Conservation (phyloP, 2,888 invertebrate genomes). For the Helobdella robusta region DNA sequence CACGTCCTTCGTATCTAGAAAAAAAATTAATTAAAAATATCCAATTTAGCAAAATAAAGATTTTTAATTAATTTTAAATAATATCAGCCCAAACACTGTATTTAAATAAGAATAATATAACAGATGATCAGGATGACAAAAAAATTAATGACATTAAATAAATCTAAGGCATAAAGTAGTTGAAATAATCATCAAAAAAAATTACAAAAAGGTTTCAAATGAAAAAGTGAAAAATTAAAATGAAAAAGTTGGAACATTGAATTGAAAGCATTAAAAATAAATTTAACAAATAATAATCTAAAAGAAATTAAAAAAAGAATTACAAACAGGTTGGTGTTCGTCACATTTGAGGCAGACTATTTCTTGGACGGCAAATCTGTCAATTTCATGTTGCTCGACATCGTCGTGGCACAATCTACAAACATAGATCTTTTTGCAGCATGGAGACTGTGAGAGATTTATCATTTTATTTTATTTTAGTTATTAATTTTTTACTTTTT, state of each 20-base stretch:
- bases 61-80: too few relatives aligned
- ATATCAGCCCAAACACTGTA: neutral
- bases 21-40: neutral
- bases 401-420: conserved; percentile 86
- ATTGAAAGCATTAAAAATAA: too few relatives aligned
- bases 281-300: neutral
- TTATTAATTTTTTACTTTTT: too few relatives aligned
- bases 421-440: conserved; percentile 76
- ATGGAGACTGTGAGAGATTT: conserved; percentile 64
- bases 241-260: too few relatives aligned
- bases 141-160: conserved; percentile 1
- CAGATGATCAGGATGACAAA: neutral
- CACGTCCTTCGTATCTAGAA: conserved; percentile 19
- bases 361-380: conserved; percentile 71
- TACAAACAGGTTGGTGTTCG: conserved; percentile 57
- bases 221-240: too few relatives aligned
- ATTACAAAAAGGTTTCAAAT: neutral
- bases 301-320: neutral
- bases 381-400: conserved; percentile 70
- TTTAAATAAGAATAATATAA: neutral
- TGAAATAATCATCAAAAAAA: neutral
- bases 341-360: conserved; percentile 73
- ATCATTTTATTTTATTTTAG: neutral
- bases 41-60: neutral
- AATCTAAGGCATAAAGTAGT: neutral